phyloP scores from a whole-genome alignment of 2,113 vertebrate genomes.

The Telmatochromis sp. region DNA sequence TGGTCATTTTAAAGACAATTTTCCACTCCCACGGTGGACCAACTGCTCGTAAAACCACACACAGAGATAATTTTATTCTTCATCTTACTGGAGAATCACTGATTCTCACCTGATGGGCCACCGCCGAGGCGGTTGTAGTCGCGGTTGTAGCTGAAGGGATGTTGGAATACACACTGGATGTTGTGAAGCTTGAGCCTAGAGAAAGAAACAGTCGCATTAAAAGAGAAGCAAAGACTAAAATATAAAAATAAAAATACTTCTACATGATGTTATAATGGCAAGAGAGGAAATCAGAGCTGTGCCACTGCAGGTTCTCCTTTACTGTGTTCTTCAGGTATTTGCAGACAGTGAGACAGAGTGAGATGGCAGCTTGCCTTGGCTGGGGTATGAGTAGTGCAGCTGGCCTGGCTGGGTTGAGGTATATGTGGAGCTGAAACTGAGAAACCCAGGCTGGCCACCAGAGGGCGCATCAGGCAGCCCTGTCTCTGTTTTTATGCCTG shows the following conservation, averaged over 20 bases:
- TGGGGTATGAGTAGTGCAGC: conserved; percentile 95
- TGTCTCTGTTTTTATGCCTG: conserved; percentile 97
- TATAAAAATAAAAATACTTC: neutral
- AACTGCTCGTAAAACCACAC: neutral
- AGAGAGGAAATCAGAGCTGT: neutral
- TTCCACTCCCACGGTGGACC: rapidly evolving
- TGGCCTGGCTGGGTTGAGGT: conserved; percentile 89
- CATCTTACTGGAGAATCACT: neutral
- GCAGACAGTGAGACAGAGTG: conserved; percentile 24
- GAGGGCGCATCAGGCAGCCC: conserved; percentile 91
- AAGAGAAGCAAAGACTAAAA: neutral
- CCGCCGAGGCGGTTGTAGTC: conserved; percentile 51
- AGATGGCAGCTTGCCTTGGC: conserved; percentile 82
- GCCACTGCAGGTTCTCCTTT: neutral
- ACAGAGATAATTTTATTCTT: neutral
- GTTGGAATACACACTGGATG: conserved; percentile 74
- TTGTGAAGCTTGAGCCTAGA: conserved; percentile 75
- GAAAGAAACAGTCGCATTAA: neutral
- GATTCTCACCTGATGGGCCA: conserved; percentile 33
- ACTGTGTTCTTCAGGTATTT: neutral
- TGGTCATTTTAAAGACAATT: neutral
- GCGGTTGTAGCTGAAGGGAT: conserved; percentile 62
- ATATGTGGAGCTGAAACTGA: conserved; percentile 95
- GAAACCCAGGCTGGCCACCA: conserved; percentile 93
- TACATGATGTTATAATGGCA: neutral